A percentile compares a stretch with the other conserved stretches of the same genome.
These are phyloP conservation scores for Cosmorhoe ocellata DNA, from an alignment of 2,888 invertebrate species.

Conservation along the genomic window DNA sequence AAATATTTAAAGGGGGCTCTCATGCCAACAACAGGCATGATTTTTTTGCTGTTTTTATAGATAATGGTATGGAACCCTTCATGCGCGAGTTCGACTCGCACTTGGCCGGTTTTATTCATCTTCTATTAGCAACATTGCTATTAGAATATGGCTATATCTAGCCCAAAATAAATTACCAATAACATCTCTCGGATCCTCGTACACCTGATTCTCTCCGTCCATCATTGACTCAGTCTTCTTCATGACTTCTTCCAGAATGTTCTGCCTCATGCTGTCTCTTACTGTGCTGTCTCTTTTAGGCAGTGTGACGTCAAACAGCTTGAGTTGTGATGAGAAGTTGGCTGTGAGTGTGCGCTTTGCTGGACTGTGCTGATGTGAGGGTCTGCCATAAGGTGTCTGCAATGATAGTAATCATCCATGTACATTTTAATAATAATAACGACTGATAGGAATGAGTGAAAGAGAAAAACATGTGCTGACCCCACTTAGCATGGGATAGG, in stretches of 20 bases:
- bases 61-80: no score
- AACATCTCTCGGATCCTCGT: constrained; percentile 74
- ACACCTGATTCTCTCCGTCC: constrained; percentile 58
- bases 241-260: constrained; percentile 61
- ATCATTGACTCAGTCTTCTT: constrained; percentile 59
- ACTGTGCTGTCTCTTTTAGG: constrained; percentile 26
- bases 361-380: constrained; percentile 42
- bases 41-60: no score
- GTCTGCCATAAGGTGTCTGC: constrained; percentile 41
- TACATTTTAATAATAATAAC: no score
- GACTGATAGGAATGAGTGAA: no score
- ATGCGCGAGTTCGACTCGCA: no score
- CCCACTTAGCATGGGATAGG: no score
- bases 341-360: constrained; percentile 59
- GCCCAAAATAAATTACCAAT: constrained; percentile 59
- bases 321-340: constrained; percentile 58
- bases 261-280: constrained; percentile 59
- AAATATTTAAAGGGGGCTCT: no score
- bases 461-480: no score
- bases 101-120: no score
- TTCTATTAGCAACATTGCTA: no score
- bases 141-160: no score
- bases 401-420: constrained; percentile 9
- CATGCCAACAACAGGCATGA: no score
- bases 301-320: constrained; percentile 52